A percentile compares a stretch with the other conserved stretches of the same genome.
phyloP scores from a whole-genome alignment of 2,888 invertebrate species.

The Helleia helle region DNA sequence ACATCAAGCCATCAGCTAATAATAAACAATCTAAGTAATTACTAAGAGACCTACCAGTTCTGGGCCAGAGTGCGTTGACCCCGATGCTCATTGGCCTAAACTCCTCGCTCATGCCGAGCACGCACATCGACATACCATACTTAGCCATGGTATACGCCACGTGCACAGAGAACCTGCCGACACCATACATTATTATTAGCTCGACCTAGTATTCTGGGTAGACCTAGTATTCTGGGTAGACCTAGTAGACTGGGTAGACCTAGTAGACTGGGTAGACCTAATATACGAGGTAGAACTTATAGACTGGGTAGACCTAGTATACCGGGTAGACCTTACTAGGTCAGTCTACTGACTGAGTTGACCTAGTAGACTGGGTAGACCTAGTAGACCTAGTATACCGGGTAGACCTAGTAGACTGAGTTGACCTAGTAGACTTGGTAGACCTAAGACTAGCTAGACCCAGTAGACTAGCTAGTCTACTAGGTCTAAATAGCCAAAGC shows the following conservation, averaged over 20 bases:
- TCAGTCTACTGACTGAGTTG: too few relatives aligned
- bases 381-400: not conserved
- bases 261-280: too few relatives aligned
- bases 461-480: too few relatives aligned
- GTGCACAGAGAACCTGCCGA: slow-evolving; percentile 82
- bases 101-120: slow-evolving; percentile 96
- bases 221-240: too few relatives aligned
- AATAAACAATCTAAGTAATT: too few relatives aligned
- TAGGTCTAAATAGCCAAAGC: too few relatives aligned
- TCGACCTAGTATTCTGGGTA: not conserved
- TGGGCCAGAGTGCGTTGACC: slow-evolving; percentile 97
- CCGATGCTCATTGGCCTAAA: slow-evolving; percentile 87
- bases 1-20: not conserved
- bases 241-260: too few relatives aligned
- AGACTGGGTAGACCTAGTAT: not conserved
- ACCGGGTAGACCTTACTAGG: not conserved
- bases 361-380: not conserved
- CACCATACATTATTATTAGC: too few relatives aligned
- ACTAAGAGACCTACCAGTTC: slow-evolving; percentile 87
- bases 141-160: slow-evolving; percentile 99
- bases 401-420: not conserved
- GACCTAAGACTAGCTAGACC: too few relatives aligned
- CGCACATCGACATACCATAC: slow-evolving; percentile 99
- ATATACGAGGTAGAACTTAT: too few relatives aligned
- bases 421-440: not conserved